Evolutionary conservation across 2,797 vertebrate genomes (phyloP).

Genomic region (Chrosomus eos): DNA sequence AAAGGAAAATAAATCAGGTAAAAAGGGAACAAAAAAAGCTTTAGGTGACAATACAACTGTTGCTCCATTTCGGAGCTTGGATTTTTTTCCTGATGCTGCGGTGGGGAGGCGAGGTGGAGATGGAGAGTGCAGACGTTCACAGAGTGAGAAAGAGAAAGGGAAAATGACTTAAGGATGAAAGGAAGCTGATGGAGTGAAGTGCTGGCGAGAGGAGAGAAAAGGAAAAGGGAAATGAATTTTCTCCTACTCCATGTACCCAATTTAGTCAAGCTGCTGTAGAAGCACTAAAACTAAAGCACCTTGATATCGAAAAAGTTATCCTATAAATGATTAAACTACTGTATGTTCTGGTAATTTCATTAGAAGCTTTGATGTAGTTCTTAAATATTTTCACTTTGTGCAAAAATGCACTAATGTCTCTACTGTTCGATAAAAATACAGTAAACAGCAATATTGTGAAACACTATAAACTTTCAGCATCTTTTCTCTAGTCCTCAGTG

Average conservation of each 20-base stretch:
- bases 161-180: conserved; percentile 40
- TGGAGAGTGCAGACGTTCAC: conserved; percentile 23
- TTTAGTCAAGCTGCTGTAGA: conserved; percentile 15
- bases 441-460: neutral
- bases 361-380: conserved; percentile 4
- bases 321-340: neutral
- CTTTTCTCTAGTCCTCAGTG: neutral
- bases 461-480: neutral
- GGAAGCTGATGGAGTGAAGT: conserved; percentile 32
- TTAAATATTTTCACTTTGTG: neutral
- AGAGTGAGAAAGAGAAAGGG: conserved; percentile 26
- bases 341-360: neutral
- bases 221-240: conserved; percentile 41
- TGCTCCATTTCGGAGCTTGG: conserved; percentile 68
- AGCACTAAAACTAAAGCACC: conserved; percentile 23
- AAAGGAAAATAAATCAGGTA: conserved; percentile 59
- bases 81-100: conserved; percentile 65
- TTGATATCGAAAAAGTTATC: conserved; percentile 7
- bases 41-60: conserved; percentile 71
- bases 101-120: conserved; percentile 47
- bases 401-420: neutral
- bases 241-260: neutral
- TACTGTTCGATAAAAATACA: neutral
- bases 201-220: conserved; percentile 6
- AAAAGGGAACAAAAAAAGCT: conserved; percentile 63